Evolutionary conservation across 2,113 vertebrate species (phyloP), one percentile per base, ranked within the genome.

Genomic region (Cricetomys ansorgei): DNA sequence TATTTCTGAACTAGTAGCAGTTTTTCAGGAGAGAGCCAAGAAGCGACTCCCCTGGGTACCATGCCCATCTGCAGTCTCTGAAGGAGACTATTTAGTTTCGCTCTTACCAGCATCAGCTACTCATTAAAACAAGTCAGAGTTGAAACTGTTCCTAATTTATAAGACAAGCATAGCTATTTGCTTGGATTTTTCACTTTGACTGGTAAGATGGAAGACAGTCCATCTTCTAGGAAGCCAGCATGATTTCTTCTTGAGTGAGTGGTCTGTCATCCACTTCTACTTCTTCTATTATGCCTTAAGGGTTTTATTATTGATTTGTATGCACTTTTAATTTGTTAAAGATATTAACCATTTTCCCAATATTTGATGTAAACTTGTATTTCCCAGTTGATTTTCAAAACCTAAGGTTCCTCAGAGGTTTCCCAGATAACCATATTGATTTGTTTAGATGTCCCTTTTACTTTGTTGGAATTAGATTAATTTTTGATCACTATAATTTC

Each of bases 301-400:
- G 48, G 21, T 80, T 96, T 96, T 89, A 55, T 65, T 95, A 92
- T 94, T 95, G 94, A 95, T 94, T 87, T 97, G 50, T 31, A 69
- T 34, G 6, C 45, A 48, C 43, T 97, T 55, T 96, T 96, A 95
- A 89, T 84, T 88, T 96, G 84, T 97, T 96, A 94, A 96, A 92
- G 73, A 89, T 75, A 89, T 87, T 79, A 97, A 89, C 64, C 43
- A 72, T 72, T 92, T 96, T 72, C 34, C 21, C 43, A 91, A 12
- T 86, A 81, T 81, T 91, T 89, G 65, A 67, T 62, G 37, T 40
- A 96, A 92, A 88, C 79, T 25, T 50, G 84, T 88, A n/a, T 85
- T 92, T 86, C 88, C 62, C 84, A 97, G 95, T 75, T 89, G 79
- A 57, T 67, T 95, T 94, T 94, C 43, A 91, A 94, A 91, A 85